Percentiles rank a stretch among this genome's conserved stretches.
These are phyloP conservation scores for Gambusia yucatana DNA, from an alignment of 2,797 vertebrate genomes.

Conservation along the genomic window DNA sequence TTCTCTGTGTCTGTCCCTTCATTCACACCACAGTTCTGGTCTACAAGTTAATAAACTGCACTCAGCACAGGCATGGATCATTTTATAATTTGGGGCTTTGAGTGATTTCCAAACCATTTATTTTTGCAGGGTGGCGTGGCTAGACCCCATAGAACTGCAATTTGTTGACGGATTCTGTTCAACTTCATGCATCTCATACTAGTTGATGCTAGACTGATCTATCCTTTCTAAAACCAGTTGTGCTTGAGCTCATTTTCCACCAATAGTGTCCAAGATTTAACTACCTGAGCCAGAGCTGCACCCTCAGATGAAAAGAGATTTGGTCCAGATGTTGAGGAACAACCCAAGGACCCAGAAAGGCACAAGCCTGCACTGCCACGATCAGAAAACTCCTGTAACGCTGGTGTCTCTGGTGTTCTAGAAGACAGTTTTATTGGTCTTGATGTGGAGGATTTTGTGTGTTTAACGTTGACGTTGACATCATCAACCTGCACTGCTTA, in stretches of 20 bases:
- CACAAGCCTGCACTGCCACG: no score
- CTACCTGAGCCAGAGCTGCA: background rate
- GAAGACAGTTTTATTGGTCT: no score
- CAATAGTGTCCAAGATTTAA: background rate
- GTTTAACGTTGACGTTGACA: background rate
- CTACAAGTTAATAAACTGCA: background rate
- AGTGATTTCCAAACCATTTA: background rate
- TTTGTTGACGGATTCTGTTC: background rate
- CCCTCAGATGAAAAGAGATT: background rate
- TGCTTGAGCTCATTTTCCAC: background rate
- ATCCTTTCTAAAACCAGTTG: background rate
- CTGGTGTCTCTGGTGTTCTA: no score
- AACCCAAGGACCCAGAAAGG: no score
- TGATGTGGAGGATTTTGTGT: background rate
- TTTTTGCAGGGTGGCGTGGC: background rate
- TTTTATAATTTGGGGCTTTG: background rate
- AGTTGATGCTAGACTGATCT: background rate
- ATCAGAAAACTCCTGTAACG: no score
- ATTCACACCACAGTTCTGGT: constrained; percentile 11
- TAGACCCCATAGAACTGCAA: background rate
- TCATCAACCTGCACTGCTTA: background rate
- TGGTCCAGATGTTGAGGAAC: background rate
- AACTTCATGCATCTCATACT: background rate
- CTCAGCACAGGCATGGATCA: background rate
- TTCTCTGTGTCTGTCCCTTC: constrained; percentile 1